Evolutionary conservation across 2,797 vertebrate species (phyloP), one percentile per base, ranked within the genome.

Genomic region (Rhinichthys osculus): DNA sequence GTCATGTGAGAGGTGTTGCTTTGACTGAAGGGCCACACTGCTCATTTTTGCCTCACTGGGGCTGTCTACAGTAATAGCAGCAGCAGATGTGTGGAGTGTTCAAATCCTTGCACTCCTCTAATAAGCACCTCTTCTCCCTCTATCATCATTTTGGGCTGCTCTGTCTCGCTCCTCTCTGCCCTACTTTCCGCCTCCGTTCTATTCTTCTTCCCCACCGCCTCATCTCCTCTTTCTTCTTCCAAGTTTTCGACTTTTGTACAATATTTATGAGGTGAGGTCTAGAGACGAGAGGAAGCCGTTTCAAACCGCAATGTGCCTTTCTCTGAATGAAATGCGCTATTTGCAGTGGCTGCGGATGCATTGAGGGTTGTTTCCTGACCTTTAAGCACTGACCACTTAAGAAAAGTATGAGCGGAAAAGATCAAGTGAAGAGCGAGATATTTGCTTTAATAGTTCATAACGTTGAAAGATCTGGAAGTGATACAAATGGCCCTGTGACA

Each of bases 241-340:
- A 86, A 89, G 85, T 90, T 90, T 89, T 86, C 78, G 79, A 87
- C 89, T 88, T 89, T 84, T 77, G 86, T 92, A 79, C 85, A 89
- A 91, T 88, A 89, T 92, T 91, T 87, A 91, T 89, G 83, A 90
- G 81, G 54, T 77, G 84, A 87, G 86, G 85, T 88, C 87, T 86
- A 84, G 85, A 83, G 81, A 87, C 86, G 83, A 88, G 82, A 90
- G 77, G 81, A 87, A 90, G 90, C 78, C 86, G 69, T 83, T 88
- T 88, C 78, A 72, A 76, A 82, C 86, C 44, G 70, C 76, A 85
- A 89, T 83, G 79, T 70, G 85, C 84, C 81, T 83, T 76, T 73
- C 54, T 80, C 64, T 70, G 66, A 87, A 87, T 89, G 73, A 89
- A 87, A 86, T 79, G 82, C 64, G 83, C 83, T 77, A 88, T 88